Evolutionary conservation across 2,888 invertebrate genomes (phyloP).

Genomic region (Seira ritae): DNA sequence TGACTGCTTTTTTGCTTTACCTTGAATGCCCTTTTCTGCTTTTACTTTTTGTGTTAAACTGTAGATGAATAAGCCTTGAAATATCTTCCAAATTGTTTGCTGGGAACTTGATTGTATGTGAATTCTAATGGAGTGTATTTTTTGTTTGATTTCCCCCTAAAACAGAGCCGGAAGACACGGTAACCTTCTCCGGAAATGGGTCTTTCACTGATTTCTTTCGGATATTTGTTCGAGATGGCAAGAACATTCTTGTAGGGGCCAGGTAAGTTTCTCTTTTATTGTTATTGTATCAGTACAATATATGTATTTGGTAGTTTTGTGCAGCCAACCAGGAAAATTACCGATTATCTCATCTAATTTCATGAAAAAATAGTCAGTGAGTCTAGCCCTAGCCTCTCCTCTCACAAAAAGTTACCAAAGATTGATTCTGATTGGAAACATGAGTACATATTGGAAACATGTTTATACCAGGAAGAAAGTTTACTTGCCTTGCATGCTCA

Average conservation of each 20-base stretch:
- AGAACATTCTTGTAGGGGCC: slow-evolving; percentile 72
- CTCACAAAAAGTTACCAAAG: neutral
- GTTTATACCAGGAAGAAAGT: no score
- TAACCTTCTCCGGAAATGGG: slow-evolving; percentile 72
- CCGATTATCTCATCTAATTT: slow-evolving; percentile 45
- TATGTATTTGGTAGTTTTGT: neutral
- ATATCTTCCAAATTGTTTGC: no score
- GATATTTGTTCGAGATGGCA: slow-evolving; percentile 73
- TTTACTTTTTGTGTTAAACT: no score
- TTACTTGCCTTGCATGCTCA: no score
- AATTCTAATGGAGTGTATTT: slow-evolving; percentile 38
- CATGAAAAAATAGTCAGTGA: neutral
- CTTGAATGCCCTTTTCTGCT: no score
- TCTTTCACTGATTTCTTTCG: slow-evolving; percentile 72
- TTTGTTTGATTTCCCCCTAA: slow-evolving; percentile 46
- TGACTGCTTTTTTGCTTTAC: no score
- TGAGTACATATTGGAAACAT: no score
- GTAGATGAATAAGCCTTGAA: no score
- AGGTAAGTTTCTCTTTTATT: slow-evolving; percentile 52
- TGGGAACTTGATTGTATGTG: neutral
- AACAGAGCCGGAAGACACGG: slow-evolving; percentile 72
- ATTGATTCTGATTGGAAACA: no score
- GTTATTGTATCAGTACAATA: neutral
- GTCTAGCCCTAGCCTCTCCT: no score
- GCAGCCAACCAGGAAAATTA: slow-evolving; percentile 33